Conservation (phyloP, 2,888 invertebrate genomes). For the Marasmarcha lunaedactyla region DNA sequence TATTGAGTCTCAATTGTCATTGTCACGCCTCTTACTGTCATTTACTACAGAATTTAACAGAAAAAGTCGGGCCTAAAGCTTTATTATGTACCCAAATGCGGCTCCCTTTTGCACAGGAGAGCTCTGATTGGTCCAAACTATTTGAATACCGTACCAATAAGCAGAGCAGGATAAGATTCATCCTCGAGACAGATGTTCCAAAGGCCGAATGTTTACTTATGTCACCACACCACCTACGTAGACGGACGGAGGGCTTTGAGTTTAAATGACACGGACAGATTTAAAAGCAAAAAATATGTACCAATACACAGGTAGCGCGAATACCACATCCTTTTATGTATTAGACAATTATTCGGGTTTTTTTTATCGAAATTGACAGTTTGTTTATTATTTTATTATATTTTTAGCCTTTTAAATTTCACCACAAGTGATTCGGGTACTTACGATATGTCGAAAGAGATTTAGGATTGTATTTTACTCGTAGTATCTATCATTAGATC, state of each 20-base stretch:
- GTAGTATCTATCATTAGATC: too few relatives aligned
- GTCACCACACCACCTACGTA: constrained; percentile 32
- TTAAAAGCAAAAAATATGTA: background rate
- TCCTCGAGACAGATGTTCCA: constrained; percentile 39
- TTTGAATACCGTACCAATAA: constrained; percentile 33
- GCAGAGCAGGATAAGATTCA: constrained; percentile 33
- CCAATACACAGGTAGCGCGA: too few relatives aligned
- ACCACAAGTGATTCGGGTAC: too few relatives aligned
- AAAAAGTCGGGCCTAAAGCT: constrained; percentile 2
- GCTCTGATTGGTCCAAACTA: constrained; percentile 36
- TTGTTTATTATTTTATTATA: too few relatives aligned
- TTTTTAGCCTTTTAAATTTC: too few relatives aligned
- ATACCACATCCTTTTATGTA: too few relatives aligned
- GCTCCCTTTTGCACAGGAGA: constrained; percentile 24
- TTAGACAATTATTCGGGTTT: too few relatives aligned
- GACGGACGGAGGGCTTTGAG: background rate
- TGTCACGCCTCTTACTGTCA: constrained; percentile 7
- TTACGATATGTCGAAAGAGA: too few relatives aligned
- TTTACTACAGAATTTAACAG: constrained; percentile 1
- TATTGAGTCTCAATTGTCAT: background rate
- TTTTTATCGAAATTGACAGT: too few relatives aligned
- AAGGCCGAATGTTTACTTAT: constrained; percentile 31
- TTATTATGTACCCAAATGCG: constrained; percentile 9
- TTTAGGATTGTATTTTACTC: too few relatives aligned
- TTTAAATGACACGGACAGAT: background rate